Evolutionary conservation across 2,888 invertebrate species (phyloP).

Genomic region (Torymus aiolomorphi): DNA sequence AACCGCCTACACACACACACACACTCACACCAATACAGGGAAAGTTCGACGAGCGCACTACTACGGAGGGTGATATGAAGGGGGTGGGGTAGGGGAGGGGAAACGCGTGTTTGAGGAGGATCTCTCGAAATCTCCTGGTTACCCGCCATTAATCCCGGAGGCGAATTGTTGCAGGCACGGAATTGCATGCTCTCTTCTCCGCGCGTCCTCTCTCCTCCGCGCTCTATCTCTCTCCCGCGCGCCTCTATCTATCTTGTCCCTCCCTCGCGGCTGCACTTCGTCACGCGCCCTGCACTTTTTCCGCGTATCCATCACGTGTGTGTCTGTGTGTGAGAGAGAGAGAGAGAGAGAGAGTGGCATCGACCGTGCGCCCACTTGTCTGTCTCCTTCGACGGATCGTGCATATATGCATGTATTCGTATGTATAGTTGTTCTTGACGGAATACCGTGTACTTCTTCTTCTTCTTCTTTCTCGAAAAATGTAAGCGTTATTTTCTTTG

Average conservation of each 20-base stretch:
- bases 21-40: background rate
- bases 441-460: too few species aligned
- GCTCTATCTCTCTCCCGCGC: conserved; percentile 21
- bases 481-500: too few species aligned
- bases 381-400: conserved; percentile 1
- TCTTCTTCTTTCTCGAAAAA: too few species aligned
- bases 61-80: background rate
- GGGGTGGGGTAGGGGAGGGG: background rate
- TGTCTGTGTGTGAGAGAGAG: too few species aligned
- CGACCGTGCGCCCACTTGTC: background rate
- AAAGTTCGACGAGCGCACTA: background rate
- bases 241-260: background rate
- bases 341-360: too few species aligned
- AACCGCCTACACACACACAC: background rate
- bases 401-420: too few species aligned
- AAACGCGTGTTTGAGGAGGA: conserved; percentile 49
- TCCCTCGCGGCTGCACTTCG: conserved; percentile 14
- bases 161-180: conserved; percentile 46
- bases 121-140: conserved; percentile 52
- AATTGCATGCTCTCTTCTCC: conserved; percentile 50
- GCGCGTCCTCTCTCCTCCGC: conserved; percentile 47
- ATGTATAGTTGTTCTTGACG: too few species aligned
- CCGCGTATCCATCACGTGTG: background rate
- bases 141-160: conserved; percentile 50
- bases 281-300: conserved; percentile 38